Evolutionary conservation across 2,113 vertebrate species (phyloP).

Genomic region (Chaetodon auriga): DNA sequence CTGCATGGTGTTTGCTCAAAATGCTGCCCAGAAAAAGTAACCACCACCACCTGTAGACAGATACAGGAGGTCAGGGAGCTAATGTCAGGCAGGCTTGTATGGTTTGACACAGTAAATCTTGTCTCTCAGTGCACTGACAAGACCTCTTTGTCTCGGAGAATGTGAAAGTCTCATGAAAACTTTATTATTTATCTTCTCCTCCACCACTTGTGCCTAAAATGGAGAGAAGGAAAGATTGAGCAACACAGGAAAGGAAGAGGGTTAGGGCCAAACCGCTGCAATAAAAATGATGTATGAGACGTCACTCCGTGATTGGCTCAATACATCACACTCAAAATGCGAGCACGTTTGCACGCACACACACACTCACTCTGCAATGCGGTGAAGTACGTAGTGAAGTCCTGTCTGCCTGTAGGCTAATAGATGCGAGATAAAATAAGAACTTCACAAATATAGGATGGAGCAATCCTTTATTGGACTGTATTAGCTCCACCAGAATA

Average conservation of each 20-base stretch:
- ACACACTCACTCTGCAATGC: background rate
- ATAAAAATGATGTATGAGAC: slow-evolving; percentile 85
- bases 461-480: slow-evolving; percentile 50
- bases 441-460: slow-evolving; percentile 55
- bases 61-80: slow-evolving; percentile 54
- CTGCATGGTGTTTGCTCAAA: slow-evolving; percentile 7
- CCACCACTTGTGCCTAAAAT: slow-evolving; percentile 46
- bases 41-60: slow-evolving; percentile 50
- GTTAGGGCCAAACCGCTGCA: slow-evolving; percentile 77
- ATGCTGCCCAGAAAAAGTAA: slow-evolving; percentile 4
- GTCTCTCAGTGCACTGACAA: slow-evolving; percentile 49
- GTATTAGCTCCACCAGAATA: slow-evolving; percentile 35
- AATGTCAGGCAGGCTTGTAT: slow-evolving; percentile 44
- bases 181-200: slow-evolving; percentile 77
- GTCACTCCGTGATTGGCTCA: slow-evolving; percentile 74
- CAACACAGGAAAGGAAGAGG: slow-evolving; percentile 61
- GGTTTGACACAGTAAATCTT: slow-evolving; percentile 62
- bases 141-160: slow-evolving; percentile 71
- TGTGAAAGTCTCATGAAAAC: slow-evolving; percentile 74
- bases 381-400: background rate
- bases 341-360: slow-evolving; percentile 4
- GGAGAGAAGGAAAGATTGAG: slow-evolving; percentile 64
- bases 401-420: slow-evolving; percentile 52
- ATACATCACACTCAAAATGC: slow-evolving; percentile 78
- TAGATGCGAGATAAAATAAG: slow-evolving; percentile 62